These are phyloP conservation scores for Spodoptera littoralis DNA, from an alignment of 2,888 invertebrate genomes.

Conservation along the genomic window DNA sequence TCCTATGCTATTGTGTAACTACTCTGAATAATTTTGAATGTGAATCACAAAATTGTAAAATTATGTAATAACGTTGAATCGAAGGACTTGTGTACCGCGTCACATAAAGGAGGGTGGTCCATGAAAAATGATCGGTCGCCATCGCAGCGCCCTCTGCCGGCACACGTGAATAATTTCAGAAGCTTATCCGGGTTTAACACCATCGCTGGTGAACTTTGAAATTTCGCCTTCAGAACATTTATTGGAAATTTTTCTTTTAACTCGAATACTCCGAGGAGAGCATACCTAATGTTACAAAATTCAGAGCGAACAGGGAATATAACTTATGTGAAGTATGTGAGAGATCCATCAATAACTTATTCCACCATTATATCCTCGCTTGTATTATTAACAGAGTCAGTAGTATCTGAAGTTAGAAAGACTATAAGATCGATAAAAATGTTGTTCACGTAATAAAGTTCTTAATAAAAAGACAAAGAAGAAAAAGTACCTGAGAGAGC, in stretches of 20 bases:
- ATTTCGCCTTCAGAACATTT: neutral
- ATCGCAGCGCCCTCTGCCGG: slow-evolving; percentile 23
- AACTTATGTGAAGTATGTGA: no score
- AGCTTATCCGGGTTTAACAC: slow-evolving; percentile 25
- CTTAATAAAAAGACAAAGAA: slow-evolving; percentile 13
- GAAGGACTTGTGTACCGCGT: slow-evolving; percentile 10
- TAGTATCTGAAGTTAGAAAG: no score
- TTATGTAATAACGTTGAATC: no score
- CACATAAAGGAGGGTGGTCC: slow-evolving; percentile 2
- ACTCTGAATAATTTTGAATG: no score
- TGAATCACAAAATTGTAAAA: no score
- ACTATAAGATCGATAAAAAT: neutral
- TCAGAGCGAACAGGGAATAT: no score
- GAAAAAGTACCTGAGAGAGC: slow-evolving; percentile 1
- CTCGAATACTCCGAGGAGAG: neutral
- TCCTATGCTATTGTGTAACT: no score
- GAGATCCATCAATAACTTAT: no score
- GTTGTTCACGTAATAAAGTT: slow-evolving; percentile 26
- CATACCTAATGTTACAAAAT: no score
- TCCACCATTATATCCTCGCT: no score
- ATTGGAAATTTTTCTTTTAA: neutral
- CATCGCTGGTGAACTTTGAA: slow-evolving; percentile 13
- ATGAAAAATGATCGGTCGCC: slow-evolving; percentile 34
- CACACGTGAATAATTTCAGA: slow-evolving; percentile 36
- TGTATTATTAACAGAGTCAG: no score